Evolutionary conservation across 2,888 invertebrate species (phyloP).

Genomic region (Agrotis puta): DNA sequence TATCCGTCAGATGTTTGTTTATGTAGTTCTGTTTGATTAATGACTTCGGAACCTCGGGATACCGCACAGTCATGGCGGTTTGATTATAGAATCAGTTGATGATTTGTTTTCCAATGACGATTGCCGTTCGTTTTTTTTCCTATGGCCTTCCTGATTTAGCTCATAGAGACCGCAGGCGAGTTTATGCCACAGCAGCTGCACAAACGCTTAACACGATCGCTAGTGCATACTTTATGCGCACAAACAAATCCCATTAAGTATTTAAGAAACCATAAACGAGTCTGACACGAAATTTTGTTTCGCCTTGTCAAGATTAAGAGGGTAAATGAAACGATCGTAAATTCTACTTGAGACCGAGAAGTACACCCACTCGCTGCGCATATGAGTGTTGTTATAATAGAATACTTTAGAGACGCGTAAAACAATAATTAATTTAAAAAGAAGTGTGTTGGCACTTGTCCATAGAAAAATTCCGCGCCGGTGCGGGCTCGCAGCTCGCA

Average conservation of each 20-base stretch:
- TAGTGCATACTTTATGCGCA: slow-evolving; percentile 7
- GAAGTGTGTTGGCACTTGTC: slow-evolving; percentile 85
- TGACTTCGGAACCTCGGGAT: slow-evolving; percentile 51
- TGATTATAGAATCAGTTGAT: slow-evolving; percentile 55
- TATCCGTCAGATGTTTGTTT: slow-evolving; percentile 62
- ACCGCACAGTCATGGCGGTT: slow-evolving; percentile 32
- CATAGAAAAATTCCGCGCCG: slow-evolving; percentile 81
- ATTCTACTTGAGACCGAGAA: slow-evolving; percentile 78
- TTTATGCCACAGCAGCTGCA: neutral
- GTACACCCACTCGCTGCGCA: slow-evolving; percentile 78
- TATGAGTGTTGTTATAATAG: slow-evolving; percentile 86
- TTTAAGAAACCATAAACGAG: slow-evolving; percentile 76
- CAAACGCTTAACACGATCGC: slow-evolving; percentile 1
- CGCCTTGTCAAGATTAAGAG: slow-evolving; percentile 83
- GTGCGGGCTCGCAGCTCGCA: slow-evolving; percentile 31
- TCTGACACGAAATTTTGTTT: slow-evolving; percentile 80
- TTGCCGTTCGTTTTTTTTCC: slow-evolving; percentile 41
- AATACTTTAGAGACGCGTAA: slow-evolving; percentile 86
- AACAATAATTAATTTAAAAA: slow-evolving; percentile 90
- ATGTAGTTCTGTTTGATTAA: slow-evolving; percentile 55
- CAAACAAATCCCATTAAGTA: slow-evolving; percentile 61
- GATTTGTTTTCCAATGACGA: slow-evolving; percentile 54
- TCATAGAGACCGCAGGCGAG: slow-evolving; percentile 8
- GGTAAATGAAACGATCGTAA: slow-evolving; percentile 87
- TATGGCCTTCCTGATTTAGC: slow-evolving; percentile 56